Evolutionary conservation across 1,140 invertebrate genomes (phyloP).

Genomic region (Brachionus manjavacas): DNA sequence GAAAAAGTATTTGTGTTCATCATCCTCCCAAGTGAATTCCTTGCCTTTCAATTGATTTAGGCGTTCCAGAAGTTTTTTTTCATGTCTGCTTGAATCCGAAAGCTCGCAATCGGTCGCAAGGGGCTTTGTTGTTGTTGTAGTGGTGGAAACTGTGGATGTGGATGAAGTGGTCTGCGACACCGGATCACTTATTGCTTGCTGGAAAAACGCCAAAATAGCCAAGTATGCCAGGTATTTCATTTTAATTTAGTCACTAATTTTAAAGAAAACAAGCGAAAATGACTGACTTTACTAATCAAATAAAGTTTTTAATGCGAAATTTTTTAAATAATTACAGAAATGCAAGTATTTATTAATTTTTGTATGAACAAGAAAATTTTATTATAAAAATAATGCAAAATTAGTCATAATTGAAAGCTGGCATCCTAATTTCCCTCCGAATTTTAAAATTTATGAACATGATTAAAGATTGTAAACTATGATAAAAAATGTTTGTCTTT

Average conservation of each 20-base stretch:
- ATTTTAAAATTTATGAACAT: background rate
- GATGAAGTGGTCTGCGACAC: background rate
- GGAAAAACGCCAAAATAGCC: background rate
- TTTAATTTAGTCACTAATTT: background rate
- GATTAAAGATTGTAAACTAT: background rate
- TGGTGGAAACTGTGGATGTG: background rate
- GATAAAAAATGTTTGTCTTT: conserved; percentile 3
- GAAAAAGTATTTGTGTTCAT: conserved; percentile 28
- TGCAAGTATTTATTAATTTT: background rate
- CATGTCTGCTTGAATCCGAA: background rate
- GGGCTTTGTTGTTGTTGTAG: background rate
- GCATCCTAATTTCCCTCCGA: background rate
- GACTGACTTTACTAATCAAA: background rate
- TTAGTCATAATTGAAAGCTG: background rate
- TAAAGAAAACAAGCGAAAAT: background rate
- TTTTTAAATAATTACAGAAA: background rate
- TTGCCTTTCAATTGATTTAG: background rate
- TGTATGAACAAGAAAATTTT: background rate
- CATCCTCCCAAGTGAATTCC: background rate
- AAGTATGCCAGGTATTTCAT: background rate
- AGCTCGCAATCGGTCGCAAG: background rate
- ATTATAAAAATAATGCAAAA: background rate
- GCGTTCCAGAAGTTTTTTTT: background rate
- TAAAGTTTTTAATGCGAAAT: background rate
- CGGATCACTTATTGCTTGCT: background rate